These are phyloP conservation scores for Physeter macrocephalus DNA, from an alignment of 2,113 vertebrate genomes.

Conservation along the genomic window DNA sequence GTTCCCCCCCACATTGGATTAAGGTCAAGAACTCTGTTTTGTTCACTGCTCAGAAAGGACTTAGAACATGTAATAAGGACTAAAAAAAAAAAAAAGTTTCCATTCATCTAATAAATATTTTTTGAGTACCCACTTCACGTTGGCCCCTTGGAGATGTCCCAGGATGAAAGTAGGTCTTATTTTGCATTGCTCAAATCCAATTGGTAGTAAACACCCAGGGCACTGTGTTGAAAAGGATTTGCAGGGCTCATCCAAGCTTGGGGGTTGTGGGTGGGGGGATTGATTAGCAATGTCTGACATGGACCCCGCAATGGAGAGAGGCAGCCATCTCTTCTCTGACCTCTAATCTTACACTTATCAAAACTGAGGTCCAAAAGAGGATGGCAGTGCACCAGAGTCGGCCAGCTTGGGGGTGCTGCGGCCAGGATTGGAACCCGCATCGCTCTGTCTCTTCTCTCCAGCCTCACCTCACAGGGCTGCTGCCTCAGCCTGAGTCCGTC, in stretches of 20 bases:
- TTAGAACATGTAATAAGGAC: neutral
- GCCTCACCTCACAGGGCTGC: neutral
- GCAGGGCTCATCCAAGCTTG: neutral
- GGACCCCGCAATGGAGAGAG: neutral
- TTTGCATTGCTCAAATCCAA: neutral
- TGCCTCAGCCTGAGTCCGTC: neutral
- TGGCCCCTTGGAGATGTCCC: neutral
- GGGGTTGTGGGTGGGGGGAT: neutral
- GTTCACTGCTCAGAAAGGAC: slow-evolving; percentile 7
- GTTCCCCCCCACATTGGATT: slow-evolving; percentile 12
- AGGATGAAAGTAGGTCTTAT: neutral
- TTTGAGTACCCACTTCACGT: neutral
- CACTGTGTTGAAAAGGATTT: neutral
- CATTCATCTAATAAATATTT: neutral
- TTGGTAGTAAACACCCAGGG: neutral
- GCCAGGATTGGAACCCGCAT: neutral
- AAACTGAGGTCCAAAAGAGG: neutral
- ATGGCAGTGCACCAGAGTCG: accelerated
- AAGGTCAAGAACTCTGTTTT: slow-evolving; percentile 51
- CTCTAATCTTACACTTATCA: neutral
- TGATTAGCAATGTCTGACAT: neutral
- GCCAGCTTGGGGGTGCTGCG: neutral
- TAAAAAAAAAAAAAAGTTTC: neutral
- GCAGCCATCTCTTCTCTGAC: neutral
- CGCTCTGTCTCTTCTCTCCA: neutral